A percentile compares a stretch with the other conserved stretches of the same genome.
Evolutionary conservation across 2,797 vertebrate species (phyloP).

Genomic region (Hippopotamyrus pictus): DNA sequence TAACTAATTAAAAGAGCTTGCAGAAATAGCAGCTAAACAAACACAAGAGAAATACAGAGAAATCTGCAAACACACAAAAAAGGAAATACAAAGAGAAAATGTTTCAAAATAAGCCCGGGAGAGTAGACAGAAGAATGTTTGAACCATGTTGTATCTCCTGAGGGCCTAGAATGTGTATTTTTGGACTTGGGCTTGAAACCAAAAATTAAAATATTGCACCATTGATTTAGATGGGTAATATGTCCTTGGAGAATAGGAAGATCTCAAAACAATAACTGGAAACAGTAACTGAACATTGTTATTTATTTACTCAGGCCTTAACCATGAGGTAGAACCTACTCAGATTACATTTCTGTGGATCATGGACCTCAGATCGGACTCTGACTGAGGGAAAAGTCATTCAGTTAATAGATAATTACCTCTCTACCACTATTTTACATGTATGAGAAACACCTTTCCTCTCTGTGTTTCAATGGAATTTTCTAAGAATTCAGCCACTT

Average conservation of each 20-base stretch:
- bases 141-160: not conserved
- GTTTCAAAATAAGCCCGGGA: not conserved
- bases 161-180: not conserved
- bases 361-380: not conserved
- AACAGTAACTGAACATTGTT: not conserved
- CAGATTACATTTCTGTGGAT: not conserved
- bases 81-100: not conserved
- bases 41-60: not conserved
- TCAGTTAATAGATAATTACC: conserved; percentile 8
- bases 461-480: conserved; percentile 26
- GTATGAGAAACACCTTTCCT: conserved; percentile 10
- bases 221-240: not conserved
- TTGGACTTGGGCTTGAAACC: not conserved
- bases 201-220: not conserved
- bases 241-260: not conserved
- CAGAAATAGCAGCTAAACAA: not conserved
- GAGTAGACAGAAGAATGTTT: not conserved
- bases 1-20: not conserved
- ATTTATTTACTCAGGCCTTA: not conserved
- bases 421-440: not conserved
- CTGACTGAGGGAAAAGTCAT: not conserved
- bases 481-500: conserved; percentile 54
- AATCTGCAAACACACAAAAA: not conserved
- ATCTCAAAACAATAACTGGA: not conserved
- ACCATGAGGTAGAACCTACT: not conserved